Evolutionary conservation across 2,113 vertebrate genomes (phyloP), one percentile per base, ranked within the genome.

Genomic region (Pangasianodon gigas): DNA sequence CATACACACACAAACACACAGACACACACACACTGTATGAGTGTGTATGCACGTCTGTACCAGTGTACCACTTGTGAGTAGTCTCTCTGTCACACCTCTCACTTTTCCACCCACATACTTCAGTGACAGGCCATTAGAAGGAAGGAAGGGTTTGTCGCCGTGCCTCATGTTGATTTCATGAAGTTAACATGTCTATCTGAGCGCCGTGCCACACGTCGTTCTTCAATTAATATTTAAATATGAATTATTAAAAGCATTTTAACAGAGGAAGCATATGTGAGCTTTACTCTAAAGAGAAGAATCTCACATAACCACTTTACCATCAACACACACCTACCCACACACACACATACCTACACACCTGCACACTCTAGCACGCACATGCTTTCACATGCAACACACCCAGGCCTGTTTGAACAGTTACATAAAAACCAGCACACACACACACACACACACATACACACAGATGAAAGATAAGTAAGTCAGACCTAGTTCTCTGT

Each of bases 331-430:
- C 75, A 88, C 65, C 26, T 51, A 88, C 56, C 41, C 26, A 65
- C 14, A 85, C 32, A 85, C 5, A 67, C 86, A 80, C 80, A 71
- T 83, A 67, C 75, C 46, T 46, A 89, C 84, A 87, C 60, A 67
- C 75, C 46, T 46, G 86, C 84, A 87, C 60, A 69, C n/a, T 24
- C 44, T 65, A 14, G 56, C 52, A 89, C 46, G 8, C 88, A 84
- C 21, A 89, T 8, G 37, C 52, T 74, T 60, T 75, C 7, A 89
- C 37, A 10, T 41, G 74, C 2, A 75, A 88, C 77, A 65, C 58
- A 88, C 46, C 18, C 58, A 67, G 32, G 46, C 87, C 80, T 88
- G 87, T 88, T 88, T 81, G 44, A 88, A 51, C n/a, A 48, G 14
- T 46, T 58, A 44, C 41, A 65, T 19, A 79, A 79, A 54, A 65